Conservation (phyloP, 2,113 vertebrate genomes). For the Geococcyx californianus region DNA sequence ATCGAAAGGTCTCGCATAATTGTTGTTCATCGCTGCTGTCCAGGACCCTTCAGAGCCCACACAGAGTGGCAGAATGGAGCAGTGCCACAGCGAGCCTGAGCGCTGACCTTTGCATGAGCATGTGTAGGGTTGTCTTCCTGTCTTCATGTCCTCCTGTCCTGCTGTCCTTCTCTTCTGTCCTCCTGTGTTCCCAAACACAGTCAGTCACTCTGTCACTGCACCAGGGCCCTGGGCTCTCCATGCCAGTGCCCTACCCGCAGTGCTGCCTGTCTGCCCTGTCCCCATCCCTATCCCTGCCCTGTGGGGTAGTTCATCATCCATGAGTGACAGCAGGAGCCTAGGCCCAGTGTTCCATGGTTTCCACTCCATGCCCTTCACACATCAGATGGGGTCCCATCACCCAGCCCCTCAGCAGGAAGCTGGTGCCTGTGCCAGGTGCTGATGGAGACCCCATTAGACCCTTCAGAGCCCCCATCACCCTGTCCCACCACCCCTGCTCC, state of each 20-base stretch:
- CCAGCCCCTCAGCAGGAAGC: fast-evolving
- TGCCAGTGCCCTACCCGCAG: fast-evolving
- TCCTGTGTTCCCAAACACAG: background rate
- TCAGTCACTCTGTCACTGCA: background rate
- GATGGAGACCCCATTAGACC: background rate
- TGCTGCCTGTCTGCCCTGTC: background rate
- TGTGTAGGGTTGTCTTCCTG: background rate
- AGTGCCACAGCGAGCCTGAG: background rate
- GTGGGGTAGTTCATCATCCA: background rate
- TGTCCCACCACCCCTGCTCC: background rate
- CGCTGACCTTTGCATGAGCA: background rate
- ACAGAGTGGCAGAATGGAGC: constrained; percentile 2
- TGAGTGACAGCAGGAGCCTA: background rate
- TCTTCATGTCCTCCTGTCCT: background rate
- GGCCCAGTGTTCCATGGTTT: fast-evolving
- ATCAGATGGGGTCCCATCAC: fast-evolving
- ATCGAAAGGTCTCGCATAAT: constrained; percentile 58
- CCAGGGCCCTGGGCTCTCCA: fast-evolving
- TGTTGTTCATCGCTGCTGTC: background rate
- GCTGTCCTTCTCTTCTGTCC: background rate
- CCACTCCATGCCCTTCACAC: fast-evolving
- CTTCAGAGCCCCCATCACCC: background rate
- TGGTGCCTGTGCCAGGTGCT: fast-evolving
- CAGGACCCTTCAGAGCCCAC: constrained; percentile 23
- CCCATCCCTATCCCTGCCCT: background rate